These are phyloP conservation scores for Eurytoma adleriae DNA, from an alignment of 2,888 invertebrate genomes.

Conservation along the genomic window DNA sequence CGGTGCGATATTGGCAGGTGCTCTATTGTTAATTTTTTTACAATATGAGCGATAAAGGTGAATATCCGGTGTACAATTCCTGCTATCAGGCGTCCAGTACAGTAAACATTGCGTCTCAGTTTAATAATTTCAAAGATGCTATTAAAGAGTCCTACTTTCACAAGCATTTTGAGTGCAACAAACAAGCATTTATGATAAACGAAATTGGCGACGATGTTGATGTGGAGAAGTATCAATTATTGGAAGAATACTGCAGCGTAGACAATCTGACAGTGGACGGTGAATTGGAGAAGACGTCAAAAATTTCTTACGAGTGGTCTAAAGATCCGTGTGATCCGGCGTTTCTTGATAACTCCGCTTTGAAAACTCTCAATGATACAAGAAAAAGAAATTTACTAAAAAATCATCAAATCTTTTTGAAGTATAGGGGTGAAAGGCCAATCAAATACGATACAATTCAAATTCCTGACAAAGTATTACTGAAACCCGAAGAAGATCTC, in stretches of 20 bases:
- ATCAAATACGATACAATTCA: constrained; percentile 59
- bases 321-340: constrained; percentile 55
- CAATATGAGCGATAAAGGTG: too few species aligned
- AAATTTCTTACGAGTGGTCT: constrained; percentile 57
- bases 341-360: constrained; percentile 59
- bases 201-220: constrained; percentile 67
- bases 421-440: constrained; percentile 67
- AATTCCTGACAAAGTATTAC: not conserved
- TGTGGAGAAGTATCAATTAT: constrained; percentile 74
- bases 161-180: constrained; percentile 12
- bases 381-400: constrained; percentile 59
- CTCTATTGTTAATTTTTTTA: too few species aligned
- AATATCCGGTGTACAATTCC: constrained; percentile 56
- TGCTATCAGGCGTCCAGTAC: constrained; percentile 56
- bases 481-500: constrained; percentile 72
- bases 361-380: constrained; percentile 65
- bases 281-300: constrained; percentile 62
- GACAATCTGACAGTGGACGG: constrained; percentile 68
- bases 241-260: constrained; percentile 76
- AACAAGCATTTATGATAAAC: constrained; percentile 21
- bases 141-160: constrained; percentile 41
- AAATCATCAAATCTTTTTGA: constrained; percentile 60
- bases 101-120: constrained; percentile 56
- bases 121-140: constrained; percentile 52
- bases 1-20: too few species aligned